Evolutionary conservation across 92 coral and sea anemone species (phyloP), one percentile per base, ranked within the genome.

Genomic region (Actinernus sp.): DNA sequence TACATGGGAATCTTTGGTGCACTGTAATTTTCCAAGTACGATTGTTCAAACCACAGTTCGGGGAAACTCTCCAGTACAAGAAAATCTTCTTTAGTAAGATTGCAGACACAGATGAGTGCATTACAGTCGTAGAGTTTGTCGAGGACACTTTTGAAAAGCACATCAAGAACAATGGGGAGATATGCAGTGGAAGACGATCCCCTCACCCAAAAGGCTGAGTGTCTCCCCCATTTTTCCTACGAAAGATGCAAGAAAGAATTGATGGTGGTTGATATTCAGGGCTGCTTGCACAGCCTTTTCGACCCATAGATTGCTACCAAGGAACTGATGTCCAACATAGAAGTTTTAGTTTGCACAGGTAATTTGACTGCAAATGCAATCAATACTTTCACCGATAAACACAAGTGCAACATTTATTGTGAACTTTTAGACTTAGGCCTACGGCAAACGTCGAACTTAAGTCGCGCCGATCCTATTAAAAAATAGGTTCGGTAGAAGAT

Each of bases 261-360:
- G 49, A 50, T 51, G 63, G 49, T 67, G 44, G 24, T 67, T 31
- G 74, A 67, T 43, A 50, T 67, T 53, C 74, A 67, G 41, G 74
- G 74, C 33, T 67, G 74, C 40, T 49, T 43, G 31, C 53, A 47
- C 52, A 23, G 40, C 61, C 60, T 65, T 24, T 46, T 65, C 34
- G 73, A 65, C 56, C 73, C 73, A 24, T 58, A 65, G 6, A 65
- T 65, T 32, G 73, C 73, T 32, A 22, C 73, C 28, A 40, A 29
- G 19, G 46, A 51, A 18, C 74, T 65, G 0, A 50, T 18, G 19
- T 37, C 28, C 63, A 20, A 37, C 3, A 29, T 17, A 19, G 57
- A 48, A 47, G 33, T 67, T 0, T 63, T 67, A 30, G 50, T 50
- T 67, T 67, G 74, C 32, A 40, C 74, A 21, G 74, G 74, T 28